phyloP scores from a whole-genome alignment of 1,140 invertebrate genomes.

The Plutomurus gul region DNA sequence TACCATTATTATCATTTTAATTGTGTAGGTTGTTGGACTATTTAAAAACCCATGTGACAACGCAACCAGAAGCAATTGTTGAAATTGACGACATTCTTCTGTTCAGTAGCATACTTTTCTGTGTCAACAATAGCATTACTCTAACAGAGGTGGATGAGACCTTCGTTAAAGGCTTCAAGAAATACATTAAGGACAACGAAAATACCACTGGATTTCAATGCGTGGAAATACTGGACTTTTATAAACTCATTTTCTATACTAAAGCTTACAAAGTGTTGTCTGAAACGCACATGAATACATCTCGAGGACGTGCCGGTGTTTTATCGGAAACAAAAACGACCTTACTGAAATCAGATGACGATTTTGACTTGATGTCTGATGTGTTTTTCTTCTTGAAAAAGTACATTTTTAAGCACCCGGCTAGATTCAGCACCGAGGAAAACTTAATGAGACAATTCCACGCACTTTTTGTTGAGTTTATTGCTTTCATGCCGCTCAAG shows the following conservation, averaged over 20 bases:
- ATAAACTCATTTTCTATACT: conserved; percentile 37
- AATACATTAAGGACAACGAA: conserved; percentile 42
- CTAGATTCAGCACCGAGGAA: conserved; percentile 30
- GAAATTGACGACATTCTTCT: conserved; percentile 56
- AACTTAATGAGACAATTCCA: conserved; percentile 77
- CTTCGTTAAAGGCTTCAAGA: conserved; percentile 40
- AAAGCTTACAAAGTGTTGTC: conserved; percentile 27
- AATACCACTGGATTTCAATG: conserved; percentile 22
- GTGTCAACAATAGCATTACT: conserved; percentile 58
- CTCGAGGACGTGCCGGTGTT: neutral
- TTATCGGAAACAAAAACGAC: neutral
- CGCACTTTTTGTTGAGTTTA: conserved; percentile 86
- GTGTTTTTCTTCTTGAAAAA: conserved; percentile 46
- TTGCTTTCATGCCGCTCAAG: conserved; percentile 89
- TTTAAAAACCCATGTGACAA: conserved; percentile 53
- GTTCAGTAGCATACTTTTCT: conserved; percentile 62
- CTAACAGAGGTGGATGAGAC: neutral
- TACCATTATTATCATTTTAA: neutral
- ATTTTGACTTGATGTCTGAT: conserved; percentile 48
- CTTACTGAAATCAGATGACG: conserved; percentile 33
- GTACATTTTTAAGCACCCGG: conserved; percentile 38
- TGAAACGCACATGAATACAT: conserved; percentile 18
- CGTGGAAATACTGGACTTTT: conserved; percentile 37
- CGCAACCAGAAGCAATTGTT: conserved; percentile 21
- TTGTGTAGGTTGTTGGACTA: neutral